Conservation (phyloP, 2,888 invertebrate species). For the Brachycybe producta region DNA sequence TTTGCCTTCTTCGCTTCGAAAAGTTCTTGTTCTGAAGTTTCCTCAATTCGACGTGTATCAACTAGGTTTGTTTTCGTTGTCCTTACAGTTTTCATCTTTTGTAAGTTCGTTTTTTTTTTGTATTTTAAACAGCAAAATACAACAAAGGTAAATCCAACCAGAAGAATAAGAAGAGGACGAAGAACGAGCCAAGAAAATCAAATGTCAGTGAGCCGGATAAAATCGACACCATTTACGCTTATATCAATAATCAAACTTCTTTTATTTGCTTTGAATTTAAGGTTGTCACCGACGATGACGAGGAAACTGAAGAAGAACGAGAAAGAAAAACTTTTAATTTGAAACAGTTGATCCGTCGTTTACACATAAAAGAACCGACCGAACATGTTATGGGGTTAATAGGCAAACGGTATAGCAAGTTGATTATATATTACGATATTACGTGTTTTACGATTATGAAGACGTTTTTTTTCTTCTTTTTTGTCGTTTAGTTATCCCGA, state of each 20-base stretch:
- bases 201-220: no score
- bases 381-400: slow-evolving; percentile 37
- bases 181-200: neutral
- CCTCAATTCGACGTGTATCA: slow-evolving; percentile 14
- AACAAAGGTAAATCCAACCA: slow-evolving; percentile 11
- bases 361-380: slow-evolving; percentile 37
- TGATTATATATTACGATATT: neutral
- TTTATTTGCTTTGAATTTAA: no score
- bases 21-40: slow-evolving; percentile 33
- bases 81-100: slow-evolving; percentile 1
- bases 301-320: slow-evolving; percentile 15
- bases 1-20: slow-evolving; percentile 22
- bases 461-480: neutral
- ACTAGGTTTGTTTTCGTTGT: slow-evolving; percentile 9
- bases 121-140: slow-evolving; percentile 12
- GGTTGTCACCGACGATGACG: no score
- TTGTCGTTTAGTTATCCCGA: slow-evolving; percentile 33
- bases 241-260: no score
- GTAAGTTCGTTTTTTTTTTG: slow-evolving; percentile 3
- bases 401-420: slow-evolving; percentile 34
- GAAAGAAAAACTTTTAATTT: slow-evolving; percentile 29
- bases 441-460: no score
- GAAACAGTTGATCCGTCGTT: slow-evolving; percentile 36
- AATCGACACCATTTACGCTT: no score
- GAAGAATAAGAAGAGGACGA: slow-evolving; percentile 18